Evolutionary conservation across 2,113 vertebrate genomes (phyloP).

Genomic region (Acanthochromis polyacanthus): DNA sequence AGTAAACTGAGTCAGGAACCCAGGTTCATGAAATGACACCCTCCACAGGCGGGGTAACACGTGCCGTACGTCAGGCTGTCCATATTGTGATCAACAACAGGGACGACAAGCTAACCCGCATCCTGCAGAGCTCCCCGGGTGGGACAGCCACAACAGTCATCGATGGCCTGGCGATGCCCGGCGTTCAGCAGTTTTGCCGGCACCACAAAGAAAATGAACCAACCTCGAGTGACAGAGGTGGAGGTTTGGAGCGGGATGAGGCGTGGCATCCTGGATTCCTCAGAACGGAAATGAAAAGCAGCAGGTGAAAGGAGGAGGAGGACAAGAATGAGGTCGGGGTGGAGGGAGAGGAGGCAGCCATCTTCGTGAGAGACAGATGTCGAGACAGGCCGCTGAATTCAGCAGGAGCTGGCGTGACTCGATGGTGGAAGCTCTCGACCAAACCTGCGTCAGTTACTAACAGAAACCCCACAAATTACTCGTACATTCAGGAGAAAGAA

Average conservation of each 20-base stretch:
- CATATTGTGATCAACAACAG: no score
- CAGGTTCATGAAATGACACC: constrained; percentile 88
- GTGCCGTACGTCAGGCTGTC: no score
- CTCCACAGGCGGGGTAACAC: constrained; percentile 84
- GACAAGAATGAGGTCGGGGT: constrained; percentile 18
- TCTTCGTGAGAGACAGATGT: constrained; percentile 53
- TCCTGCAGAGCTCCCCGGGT: no score
- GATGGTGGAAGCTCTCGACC: constrained; percentile 36
- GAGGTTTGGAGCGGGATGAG: no score
- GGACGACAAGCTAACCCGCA: no score
- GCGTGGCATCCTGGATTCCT: constrained; percentile 87
- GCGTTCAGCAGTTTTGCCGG: no score
- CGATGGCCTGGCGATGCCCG: no score
- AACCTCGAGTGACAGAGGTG: no score
- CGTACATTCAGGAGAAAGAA: constrained; percentile 5
- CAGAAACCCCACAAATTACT: constrained; percentile 16
- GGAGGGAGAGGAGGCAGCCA: constrained; percentile 40
- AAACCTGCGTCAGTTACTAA: constrained; percentile 58
- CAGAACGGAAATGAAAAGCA: constrained; percentile 80
- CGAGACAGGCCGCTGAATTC: constrained; percentile 46
- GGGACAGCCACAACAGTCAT: no score
- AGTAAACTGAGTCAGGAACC: constrained; percentile 51
- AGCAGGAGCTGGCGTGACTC: constrained; percentile 63
- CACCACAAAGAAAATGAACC: no score
- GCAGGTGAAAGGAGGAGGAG: constrained; percentile 40